phyloP scores from a whole-genome alignment of 2,888 invertebrate genomes.

The Callosobruchus maculatus region DNA sequence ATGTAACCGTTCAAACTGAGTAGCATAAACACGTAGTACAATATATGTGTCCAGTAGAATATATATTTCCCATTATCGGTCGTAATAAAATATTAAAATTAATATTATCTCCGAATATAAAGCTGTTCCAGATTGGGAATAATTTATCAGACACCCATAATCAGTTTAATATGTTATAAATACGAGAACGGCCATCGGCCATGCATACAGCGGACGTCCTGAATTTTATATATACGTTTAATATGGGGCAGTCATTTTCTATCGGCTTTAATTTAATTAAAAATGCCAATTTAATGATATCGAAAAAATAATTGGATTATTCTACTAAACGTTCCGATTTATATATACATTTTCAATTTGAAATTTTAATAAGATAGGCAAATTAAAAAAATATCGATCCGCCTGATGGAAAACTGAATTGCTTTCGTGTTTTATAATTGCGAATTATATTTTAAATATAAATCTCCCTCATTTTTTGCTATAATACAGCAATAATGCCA shows the following conservation, averaged over 20 bases:
- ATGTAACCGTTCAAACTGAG: neutral
- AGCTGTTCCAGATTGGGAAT: neutral
- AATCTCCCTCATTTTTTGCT: neutral
- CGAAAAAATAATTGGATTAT: conserved; percentile 3
- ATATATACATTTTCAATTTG: neutral
- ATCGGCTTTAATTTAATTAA: conserved; percentile 3
- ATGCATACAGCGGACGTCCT: neutral
- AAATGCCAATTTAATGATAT: neutral
- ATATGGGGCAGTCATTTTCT: conserved; percentile 1
- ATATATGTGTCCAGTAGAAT: neutral
- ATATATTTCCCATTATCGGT: neutral
- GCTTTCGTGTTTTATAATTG: neutral
- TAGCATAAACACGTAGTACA: neutral
- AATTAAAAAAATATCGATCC: neutral
- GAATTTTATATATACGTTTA: neutral
- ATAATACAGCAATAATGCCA: neutral
- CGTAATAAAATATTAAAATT: neutral
- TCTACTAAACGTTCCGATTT: neutral
- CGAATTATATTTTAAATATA: neutral
- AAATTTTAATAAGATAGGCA: neutral
- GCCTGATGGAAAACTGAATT: neutral
- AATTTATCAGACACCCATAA: neutral
- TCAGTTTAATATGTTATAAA: neutral
- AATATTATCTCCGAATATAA: neutral
- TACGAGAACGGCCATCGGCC: neutral